Conservation (phyloP, 2,888 invertebrate species). For the Meiosimyza decipiens region DNA sequence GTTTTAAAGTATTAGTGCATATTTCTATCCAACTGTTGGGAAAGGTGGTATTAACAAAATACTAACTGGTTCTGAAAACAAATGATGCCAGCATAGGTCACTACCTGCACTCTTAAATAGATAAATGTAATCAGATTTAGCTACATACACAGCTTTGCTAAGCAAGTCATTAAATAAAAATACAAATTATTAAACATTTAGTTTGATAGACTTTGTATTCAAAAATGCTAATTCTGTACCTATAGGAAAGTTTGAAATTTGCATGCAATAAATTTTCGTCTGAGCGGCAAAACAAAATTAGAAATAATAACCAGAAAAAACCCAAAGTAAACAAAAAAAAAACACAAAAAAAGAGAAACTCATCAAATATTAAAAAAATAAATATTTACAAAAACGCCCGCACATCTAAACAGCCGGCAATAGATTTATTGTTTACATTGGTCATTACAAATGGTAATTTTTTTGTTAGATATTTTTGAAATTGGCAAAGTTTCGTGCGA, state of each 20-base stretch:
- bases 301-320: neutral
- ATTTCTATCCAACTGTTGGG: too few relatives aligned
- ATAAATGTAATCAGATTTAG: neutral
- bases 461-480: neutral
- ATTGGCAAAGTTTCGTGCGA: too few relatives aligned
- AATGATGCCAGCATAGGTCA: too few relatives aligned
- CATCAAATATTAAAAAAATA: neutral
- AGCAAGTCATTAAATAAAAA: too few relatives aligned
- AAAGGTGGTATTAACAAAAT: too few relatives aligned
- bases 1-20: too few relatives aligned
- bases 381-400: constrained; percentile 10
- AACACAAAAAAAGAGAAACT: constrained; percentile 9
- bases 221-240: too few relatives aligned
- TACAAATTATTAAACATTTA: too few relatives aligned
- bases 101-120: too few relatives aligned
- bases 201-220: too few relatives aligned
- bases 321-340: neutral
- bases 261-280: constrained; percentile 1
- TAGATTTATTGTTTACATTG: neutral
- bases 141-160: neutral
- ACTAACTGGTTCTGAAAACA: too few relatives aligned
- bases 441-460: neutral
- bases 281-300: neutral
- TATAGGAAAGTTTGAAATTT: neutral
- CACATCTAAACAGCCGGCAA: neutral